These are phyloP conservation scores for Dryococelus australis DNA, from an alignment of 2,888 invertebrate genomes.

Conservation along the genomic window DNA sequence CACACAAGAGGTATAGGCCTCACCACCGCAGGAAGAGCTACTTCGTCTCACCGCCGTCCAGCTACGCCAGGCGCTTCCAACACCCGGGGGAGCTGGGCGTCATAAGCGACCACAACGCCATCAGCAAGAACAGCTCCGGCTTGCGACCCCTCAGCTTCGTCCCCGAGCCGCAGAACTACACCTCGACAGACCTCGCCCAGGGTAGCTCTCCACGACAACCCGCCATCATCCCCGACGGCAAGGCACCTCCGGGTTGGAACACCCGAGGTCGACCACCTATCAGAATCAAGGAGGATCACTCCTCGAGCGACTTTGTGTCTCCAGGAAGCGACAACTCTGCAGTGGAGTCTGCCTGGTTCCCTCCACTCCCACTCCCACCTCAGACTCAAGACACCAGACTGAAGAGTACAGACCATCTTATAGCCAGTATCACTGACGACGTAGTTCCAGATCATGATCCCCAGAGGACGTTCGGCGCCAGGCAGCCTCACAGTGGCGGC, in stretches of 20 bases:
- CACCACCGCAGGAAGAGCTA: not conserved
- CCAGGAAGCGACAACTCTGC: not conserved
- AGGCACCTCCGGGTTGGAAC: not conserved
- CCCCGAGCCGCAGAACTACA: not conserved
- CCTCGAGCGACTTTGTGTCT: not conserved
- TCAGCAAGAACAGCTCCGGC: constrained; percentile 33
- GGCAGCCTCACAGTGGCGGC: not conserved
- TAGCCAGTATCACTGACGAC: not conserved
- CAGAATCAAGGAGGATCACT: not conserved
- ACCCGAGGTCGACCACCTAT: not conserved
- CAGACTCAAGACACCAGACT: too few relatives aligned
- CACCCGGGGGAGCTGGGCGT: not conserved
- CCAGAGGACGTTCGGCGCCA: not conserved
- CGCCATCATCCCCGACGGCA: too few relatives aligned
- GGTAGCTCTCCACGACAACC: too few relatives aligned
- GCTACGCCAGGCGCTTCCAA: constrained; percentile 37
- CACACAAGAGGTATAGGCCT: not conserved
- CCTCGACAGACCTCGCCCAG: not conserved
- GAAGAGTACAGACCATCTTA: too few relatives aligned
- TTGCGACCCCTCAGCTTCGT: not conserved
- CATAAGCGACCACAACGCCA: not conserved
- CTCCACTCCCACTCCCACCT: not conserved
- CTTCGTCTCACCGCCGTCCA: not conserved
- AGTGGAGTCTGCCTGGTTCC: not conserved
- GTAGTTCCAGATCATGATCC: not conserved